Percentiles rank a stretch among this genome's conserved stretches.
Evolutionary conservation across 2,113 vertebrate species (phyloP).

Genomic region (Lophura nycthemera): DNA sequence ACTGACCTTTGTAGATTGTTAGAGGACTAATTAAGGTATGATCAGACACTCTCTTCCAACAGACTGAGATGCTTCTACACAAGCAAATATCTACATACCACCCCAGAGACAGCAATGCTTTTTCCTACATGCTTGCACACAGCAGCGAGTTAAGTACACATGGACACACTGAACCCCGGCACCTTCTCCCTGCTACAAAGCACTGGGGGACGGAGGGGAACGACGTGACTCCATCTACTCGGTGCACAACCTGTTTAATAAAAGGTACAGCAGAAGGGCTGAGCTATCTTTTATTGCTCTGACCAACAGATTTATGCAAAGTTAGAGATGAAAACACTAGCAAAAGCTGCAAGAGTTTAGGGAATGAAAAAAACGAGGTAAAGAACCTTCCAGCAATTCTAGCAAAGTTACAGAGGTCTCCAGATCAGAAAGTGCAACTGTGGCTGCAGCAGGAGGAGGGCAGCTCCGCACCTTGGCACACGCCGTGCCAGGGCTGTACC

Average conservation of each 20-base stretch:
- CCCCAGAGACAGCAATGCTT: not conserved
- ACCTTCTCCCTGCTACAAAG: not conserved
- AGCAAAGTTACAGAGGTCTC: not conserved
- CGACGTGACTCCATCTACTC: rapidly evolving
- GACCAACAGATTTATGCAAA: not conserved
- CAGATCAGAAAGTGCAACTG: not conserved
- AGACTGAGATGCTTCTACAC: conserved; percentile 70
- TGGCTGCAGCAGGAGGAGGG: not conserved
- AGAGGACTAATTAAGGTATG: conserved; percentile 83
- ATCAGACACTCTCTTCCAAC: conserved; percentile 75
- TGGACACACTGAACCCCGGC: rapidly evolving
- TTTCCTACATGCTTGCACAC: not conserved
- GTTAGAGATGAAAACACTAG: not conserved
- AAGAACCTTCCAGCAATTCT: no score
- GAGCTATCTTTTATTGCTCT: not conserved
- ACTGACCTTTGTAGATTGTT: conserved; percentile 82
- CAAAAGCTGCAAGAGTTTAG: not conserved
- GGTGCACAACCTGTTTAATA: no score
- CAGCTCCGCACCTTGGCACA: rapidly evolving
- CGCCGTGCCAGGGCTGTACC: not conserved
- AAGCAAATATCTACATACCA: not conserved
- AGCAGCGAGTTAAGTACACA: rapidly evolving
- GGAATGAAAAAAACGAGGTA: not conserved
- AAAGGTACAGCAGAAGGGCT: rapidly evolving
- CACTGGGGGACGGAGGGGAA: rapidly evolving